phyloP scores from a whole-genome alignment of 2,113 vertebrate species.

The Xenopus tropicalis region UCB_Xtro_10.0 CM004444.2:25761001-25761500 shows the following conservation, averaged over 20 bases:
- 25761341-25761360: slow-evolving; percentile 97
- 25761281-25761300: slow-evolving; percentile 92
- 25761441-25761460: too few species aligned
- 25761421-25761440: too few species aligned
- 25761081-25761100: slow-evolving; percentile 83
- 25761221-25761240: slow-evolving; percentile 93
- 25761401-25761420: slow-evolving; percentile 56
- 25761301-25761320: slow-evolving; percentile 86
- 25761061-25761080: slow-evolving; percentile 92
- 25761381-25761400: slow-evolving; percentile 80
- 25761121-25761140: slow-evolving; percentile 81
- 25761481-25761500: too few species aligned
- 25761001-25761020: slow-evolving; percentile 62
- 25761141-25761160: slow-evolving; percentile 80
- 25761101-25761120: slow-evolving; percentile 88
- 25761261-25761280: slow-evolving; percentile 97
- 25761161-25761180: slow-evolving; percentile 83
- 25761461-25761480: too few species aligned
- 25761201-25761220: slow-evolving; percentile 80
- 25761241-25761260: slow-evolving; percentile 98
- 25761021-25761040: slow-evolving; percentile 63
- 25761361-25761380: slow-evolving; percentile 85
- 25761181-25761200: slow-evolving; percentile 88
- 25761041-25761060: slow-evolving; percentile 75
- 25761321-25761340: slow-evolving; percentile 89